Evolutionary conservation across 2,888 invertebrate genomes (phyloP), one percentile per base, ranked within the genome.

Genomic region (Amblyjoppa proteus): DNA sequence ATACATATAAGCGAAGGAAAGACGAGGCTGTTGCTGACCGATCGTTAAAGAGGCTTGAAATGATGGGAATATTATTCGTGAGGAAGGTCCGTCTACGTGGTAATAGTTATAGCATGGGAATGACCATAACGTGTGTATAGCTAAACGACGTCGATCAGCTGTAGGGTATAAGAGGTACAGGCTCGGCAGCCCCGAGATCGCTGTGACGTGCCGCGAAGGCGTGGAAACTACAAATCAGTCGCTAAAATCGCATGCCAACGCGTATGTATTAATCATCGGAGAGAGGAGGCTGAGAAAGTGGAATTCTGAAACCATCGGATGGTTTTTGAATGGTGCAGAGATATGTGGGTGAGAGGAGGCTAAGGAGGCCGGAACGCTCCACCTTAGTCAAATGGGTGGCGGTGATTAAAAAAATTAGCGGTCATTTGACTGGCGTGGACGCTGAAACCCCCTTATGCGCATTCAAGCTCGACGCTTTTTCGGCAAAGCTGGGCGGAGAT

Each of bases 51-150:
- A 49, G 84, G 89, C 85, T 89, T 91, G 20, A 91, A 91, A 90
- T 88, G 88, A 91, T 92, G 91, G 89, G 91, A 92, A 92, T 92
- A 92, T 92, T 92, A 92, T 91, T 90, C 90, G 87, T 83, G 87
- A 88, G 87, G 88, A 81, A 86, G 87, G 75, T 85, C 75, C 86
- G 71, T 80, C 58, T 49, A 38, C 53, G 51, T 38, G 53, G 66
- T 77, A 74, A 75, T 79, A 69, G 45, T 79, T 83, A 58, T 78
- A 69, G 31, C 11, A 80, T 34, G 28, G 56, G 41, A 56, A 41
- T 49, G 34, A 58, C 53, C 45, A 66, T 71, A 74, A 75, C 51
- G 75, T 71, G 58, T 53, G 61, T 77, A 66, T 68, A 58, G 13
- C 64, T n/a, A 58, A 69, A 68, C 49, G 66, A 73, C 56, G 69